Evolutionary conservation across 2,797 vertebrate species (phyloP).

Genomic region (Pitangus sulphuratus): DNA sequence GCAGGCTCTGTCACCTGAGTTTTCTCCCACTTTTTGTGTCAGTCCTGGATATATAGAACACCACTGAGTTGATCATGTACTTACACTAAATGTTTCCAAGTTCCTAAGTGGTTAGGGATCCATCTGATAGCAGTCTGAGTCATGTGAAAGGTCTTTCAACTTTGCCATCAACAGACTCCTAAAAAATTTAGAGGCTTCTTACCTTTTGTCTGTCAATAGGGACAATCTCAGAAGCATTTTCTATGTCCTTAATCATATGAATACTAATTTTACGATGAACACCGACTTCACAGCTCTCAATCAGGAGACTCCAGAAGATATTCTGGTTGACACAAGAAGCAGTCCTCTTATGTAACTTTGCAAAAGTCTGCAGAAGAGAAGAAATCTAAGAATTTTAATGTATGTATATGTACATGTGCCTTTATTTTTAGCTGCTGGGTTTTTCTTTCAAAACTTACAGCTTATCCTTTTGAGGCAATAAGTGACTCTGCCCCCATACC

Average conservation of each 20-base stretch:
- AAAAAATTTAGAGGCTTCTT: neutral
- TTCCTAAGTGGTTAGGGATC: neutral
- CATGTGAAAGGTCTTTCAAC: neutral
- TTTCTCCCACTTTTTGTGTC: neutral
- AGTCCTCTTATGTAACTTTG: neutral
- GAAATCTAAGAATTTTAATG: neutral
- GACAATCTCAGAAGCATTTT: neutral
- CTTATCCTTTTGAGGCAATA: neutral
- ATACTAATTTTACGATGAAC: neutral
- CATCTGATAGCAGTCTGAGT: rapidly evolving
- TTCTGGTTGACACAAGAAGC: neutral
- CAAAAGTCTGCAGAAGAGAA: neutral
- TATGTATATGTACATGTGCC: neutral
- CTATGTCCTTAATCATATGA: neutral
- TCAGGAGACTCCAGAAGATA: neutral
- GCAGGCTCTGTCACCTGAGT: neutral
- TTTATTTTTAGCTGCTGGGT: neutral
- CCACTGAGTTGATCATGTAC: neutral
- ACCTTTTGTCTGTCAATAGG: neutral
- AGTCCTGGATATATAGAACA: neutral
- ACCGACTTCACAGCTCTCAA: neutral
- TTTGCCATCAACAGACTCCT: neutral
- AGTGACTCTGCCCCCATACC: neutral
- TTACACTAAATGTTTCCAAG: neutral
- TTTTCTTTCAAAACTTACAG: neutral